Base-by-base conservation (phyloP, 2,113 vertebrate species). In the Nibea coibor region DNA sequence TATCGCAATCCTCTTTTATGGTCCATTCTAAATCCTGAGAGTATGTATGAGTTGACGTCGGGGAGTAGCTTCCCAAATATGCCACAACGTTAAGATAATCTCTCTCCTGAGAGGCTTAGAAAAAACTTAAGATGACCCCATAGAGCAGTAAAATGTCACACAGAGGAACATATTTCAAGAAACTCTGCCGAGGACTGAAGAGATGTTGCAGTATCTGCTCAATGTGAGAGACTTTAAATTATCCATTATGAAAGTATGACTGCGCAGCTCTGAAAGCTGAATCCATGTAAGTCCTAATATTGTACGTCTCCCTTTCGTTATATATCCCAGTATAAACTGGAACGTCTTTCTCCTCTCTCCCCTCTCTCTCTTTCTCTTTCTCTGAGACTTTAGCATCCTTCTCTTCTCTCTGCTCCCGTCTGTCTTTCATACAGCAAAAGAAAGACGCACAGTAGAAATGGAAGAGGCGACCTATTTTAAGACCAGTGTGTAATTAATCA, bases 401-500 rank as follows among this genome's bases (percentile, higher is more conserved):
- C 15, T 62, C 28, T 43, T 73, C 35, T 51, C 45, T 53, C 65
- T 43, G 35, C 68, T 31, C 50, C 56, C 45, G 42, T 72, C 61
- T 42, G 64, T 72, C 69, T 89, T 72, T 35, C n/a, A 59, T 24
- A 59, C 35, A 83, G 43, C 63, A 82, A 75, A 61, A 72, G 64
- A 79, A 78, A 85, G 83, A 74, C 24, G 15, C 67, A 28, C 28
- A 78, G 82, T 63, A 43, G 61, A 53, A 80, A 78, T 74, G 64
- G 82, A 82, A 80, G 59, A 74, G 80, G 84, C 81, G 82, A 76
- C 87, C 91, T 94, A 93, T 94, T 93, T 93, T 85, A 87, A 85
- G 90, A 87, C 72, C 73, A 63, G 56, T 74, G 81, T 87, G 93
- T 88, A 92, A 92, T 94, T 94, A 93, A 93, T 94, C 91, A 91